Conservation (phyloP, 2,113 vertebrate species). For the Corythaixoides concolor region DNA sequence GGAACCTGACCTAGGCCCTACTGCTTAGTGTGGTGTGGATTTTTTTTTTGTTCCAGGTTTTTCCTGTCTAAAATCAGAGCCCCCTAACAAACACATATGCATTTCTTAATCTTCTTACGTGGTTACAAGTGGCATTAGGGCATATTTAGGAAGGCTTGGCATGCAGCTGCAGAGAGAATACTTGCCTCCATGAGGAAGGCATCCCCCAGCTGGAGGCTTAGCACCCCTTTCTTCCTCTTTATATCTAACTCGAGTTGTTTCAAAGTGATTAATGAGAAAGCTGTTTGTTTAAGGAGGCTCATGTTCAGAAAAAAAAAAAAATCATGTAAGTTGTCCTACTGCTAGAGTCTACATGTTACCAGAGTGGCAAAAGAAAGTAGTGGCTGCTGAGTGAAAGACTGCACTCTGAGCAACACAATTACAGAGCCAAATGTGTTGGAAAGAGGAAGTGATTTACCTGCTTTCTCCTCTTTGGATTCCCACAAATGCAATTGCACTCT, state of each 20-base stretch:
- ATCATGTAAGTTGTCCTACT: background rate
- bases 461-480: background rate
- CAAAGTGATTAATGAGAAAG: background rate
- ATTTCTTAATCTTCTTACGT: background rate
- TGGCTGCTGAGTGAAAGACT: background rate
- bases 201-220: background rate
- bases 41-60: background rate
- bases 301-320: background rate
- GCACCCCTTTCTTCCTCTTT: background rate
- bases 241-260: background rate
- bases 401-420: background rate
- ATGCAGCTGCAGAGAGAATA: background rate
- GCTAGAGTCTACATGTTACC: background rate
- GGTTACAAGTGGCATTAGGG: background rate
- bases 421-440: background rate
- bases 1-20: background rate
- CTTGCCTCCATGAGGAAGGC: background rate
- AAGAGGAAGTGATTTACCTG: background rate
- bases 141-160: background rate
- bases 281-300: background rate
- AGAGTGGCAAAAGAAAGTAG: background rate
- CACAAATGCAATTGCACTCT: background rate
- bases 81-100: background rate
- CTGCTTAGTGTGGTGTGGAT: background rate
- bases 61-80: constrained; percentile 6